Conservation (phyloP, 2,888 invertebrate species). For the Acanthopleura granulata region DNA sequence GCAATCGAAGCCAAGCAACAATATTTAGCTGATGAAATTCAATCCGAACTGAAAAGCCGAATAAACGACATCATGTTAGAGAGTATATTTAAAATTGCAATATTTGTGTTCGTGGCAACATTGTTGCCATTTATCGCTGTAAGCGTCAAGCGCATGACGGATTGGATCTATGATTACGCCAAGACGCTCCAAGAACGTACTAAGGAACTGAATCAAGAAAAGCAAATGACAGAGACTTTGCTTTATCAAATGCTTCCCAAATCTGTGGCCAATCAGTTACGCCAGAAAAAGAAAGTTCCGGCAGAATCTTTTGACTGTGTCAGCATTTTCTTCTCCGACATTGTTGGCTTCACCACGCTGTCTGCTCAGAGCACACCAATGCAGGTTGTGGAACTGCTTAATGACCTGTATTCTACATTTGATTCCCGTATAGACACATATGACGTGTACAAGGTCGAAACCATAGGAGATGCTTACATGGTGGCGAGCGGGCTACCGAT, state of each 20-base stretch:
- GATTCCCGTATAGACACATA: conserved; percentile 53
- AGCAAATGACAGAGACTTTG: conserved; percentile 21
- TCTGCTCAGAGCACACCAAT: conserved; percentile 36
- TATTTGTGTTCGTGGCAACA: conserved; percentile 23
- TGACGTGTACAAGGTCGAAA: conserved; percentile 50
- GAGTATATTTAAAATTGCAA: conserved; percentile 16
- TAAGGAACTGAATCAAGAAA: conserved; percentile 20
- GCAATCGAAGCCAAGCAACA: neutral
- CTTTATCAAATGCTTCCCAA: conserved; percentile 25
- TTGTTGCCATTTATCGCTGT: conserved; percentile 21
- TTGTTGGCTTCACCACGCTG: conserved; percentile 44
- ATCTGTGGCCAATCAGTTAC: conserved; percentile 38
- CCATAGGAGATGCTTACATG: conserved; percentile 43
- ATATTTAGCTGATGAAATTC: neutral
- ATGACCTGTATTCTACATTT: conserved; percentile 51
- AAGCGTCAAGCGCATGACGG: conserved; percentile 35
- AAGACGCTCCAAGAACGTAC: conserved; percentile 20
- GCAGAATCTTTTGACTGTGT: conserved; percentile 40
- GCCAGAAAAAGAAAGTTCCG: conserved; percentile 30
- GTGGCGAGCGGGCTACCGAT: conserved; percentile 55
- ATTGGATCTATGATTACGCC: conserved; percentile 38
- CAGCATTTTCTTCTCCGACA: conserved; percentile 43
- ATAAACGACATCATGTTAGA: neutral
- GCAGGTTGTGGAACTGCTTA: conserved; percentile 53
- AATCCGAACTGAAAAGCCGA: neutral